A percentile compares a stretch with the other conserved stretches of the same genome.
Conservation (phyloP, 2,113 vertebrate species). For the Podarcis cretensis region DNA sequence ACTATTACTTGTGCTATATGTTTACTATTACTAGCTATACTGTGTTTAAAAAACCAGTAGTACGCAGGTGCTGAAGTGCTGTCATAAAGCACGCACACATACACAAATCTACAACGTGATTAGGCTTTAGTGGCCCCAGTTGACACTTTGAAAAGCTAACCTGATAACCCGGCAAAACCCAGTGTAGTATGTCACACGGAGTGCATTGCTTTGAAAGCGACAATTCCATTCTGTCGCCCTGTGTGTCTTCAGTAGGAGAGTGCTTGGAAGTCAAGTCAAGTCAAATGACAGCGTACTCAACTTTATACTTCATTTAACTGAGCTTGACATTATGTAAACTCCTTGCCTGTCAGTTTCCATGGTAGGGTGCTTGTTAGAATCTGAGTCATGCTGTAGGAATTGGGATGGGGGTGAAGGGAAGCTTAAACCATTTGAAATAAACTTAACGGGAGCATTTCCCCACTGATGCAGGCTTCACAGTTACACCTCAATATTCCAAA, state of each 20-base stretch:
- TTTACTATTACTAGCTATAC: not conserved
- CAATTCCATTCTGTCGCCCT: rapidly evolving
- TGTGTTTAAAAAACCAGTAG: not conserved
- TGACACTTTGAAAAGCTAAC: not conserved
- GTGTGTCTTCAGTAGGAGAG: not conserved
- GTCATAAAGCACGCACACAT: not conserved
- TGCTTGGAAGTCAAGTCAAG: not conserved
- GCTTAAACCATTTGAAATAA: not conserved
- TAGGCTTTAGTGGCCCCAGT: not conserved
- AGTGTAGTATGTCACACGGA: rapidly evolving
- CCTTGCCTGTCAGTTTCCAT: not conserved
- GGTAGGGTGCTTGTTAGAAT: not conserved
- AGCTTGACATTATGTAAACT: not conserved
- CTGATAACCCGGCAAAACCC: not conserved
- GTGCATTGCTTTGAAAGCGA: not conserved
- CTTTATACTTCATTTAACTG: rapidly evolving
- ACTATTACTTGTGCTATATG: not conserved
- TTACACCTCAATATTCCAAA: not conserved
- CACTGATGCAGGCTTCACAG: not conserved
- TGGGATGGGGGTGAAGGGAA: not conserved
- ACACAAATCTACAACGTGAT: not conserved
- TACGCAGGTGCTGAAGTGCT: not conserved
- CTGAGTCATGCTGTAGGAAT: not conserved
- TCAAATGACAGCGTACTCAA: not conserved
- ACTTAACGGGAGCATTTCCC: not conserved